phyloP scores from a whole-genome alignment of 2,113 vertebrate genomes.

The Tachysurus fulvidraco region DNA sequence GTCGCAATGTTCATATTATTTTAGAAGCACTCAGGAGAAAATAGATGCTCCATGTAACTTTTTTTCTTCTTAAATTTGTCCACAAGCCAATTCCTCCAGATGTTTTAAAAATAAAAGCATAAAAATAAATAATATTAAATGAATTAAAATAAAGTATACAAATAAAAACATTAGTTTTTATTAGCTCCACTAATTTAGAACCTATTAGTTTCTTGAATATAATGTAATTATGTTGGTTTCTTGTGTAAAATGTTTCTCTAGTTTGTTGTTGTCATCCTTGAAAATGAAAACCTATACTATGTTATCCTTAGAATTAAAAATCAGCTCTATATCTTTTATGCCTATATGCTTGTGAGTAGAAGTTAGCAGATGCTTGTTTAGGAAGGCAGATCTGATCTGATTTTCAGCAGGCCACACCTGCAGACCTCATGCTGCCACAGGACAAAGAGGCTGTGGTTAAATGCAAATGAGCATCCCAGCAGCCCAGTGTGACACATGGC shows the following conservation, averaged over 20 bases:
- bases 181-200: too few species aligned
- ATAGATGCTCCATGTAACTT: neutral
- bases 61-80: neutral
- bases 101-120: neutral
- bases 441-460: slow-evolving; percentile 66
- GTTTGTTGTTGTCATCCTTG: neutral
- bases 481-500: slow-evolving; percentile 63
- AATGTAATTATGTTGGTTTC: neutral
- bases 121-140: too few species aligned
- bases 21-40: neutral
- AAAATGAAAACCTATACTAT: neutral
- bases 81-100: neutral
- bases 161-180: too few species aligned
- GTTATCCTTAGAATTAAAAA: neutral
- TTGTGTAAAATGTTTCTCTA: neutral
- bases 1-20: neutral
- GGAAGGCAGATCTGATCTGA: slow-evolving; percentile 11
- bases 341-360: neutral
- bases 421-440: slow-evolving; percentile 55
- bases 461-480: slow-evolving; percentile 67
- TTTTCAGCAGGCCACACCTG: slow-evolving; percentile 47
- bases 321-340: neutral
- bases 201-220: too few species aligned
- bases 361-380: neutral
- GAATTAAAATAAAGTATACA: too few species aligned